Conservation (phyloP, 2,113 vertebrate genomes). For the Alethe diademata region DNA sequence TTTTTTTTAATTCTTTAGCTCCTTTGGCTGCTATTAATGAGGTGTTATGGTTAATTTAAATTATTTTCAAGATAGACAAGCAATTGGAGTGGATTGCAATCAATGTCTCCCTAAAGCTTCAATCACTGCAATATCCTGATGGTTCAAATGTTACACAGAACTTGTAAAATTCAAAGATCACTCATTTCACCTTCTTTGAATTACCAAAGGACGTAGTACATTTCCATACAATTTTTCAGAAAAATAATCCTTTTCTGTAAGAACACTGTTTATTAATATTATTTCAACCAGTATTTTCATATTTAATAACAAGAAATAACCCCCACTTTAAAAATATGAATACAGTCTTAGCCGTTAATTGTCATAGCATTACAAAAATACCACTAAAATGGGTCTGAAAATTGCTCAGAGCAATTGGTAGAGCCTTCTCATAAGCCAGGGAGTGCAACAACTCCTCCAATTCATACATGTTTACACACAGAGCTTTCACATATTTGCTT, state of each 20-base stretch:
- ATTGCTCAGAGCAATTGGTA: background rate
- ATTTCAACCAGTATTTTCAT: background rate
- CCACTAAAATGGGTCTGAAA: background rate
- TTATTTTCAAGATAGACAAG: background rate
- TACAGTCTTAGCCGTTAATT: background rate
- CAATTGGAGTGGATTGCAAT: background rate
- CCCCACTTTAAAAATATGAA: background rate
- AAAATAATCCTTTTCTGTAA: background rate
- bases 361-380: background rate
- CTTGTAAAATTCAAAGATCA: background rate
- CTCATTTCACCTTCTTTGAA: background rate
- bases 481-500: background rate
- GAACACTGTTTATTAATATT: background rate
- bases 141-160: background rate
- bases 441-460: background rate
- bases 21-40: background rate
- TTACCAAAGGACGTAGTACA: background rate
- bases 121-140: background rate
- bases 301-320: background rate
- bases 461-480: background rate
- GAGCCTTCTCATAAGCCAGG: background rate
- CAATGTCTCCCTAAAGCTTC: background rate
- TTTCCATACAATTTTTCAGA: background rate
- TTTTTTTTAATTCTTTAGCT: background rate
- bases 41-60: background rate